phyloP scores from a whole-genome alignment of 2,113 vertebrate genomes.

The Rhea pennata region DNA sequence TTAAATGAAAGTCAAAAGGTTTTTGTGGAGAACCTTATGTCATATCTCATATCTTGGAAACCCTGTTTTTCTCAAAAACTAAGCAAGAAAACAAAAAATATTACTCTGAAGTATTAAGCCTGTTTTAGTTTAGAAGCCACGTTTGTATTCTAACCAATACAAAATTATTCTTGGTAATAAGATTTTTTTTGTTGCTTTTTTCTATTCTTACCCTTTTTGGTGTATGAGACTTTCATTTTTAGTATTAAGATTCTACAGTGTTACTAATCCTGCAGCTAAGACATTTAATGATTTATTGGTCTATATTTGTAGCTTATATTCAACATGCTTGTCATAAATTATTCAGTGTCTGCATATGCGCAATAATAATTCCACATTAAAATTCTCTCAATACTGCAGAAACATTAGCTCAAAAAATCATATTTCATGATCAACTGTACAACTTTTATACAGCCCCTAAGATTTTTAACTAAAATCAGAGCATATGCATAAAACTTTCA shows the following conservation, averaged over 20 bases:
- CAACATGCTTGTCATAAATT: not conserved
- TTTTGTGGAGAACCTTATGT: not conserved
- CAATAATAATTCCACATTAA: not conserved
- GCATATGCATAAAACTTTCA: not conserved
- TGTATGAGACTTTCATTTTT: not conserved
- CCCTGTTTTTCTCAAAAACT: not conserved
- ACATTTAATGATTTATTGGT: not conserved
- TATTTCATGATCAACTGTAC: not conserved
- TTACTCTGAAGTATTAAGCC: not conserved
- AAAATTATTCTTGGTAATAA: not conserved
- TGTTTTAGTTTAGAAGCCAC: not conserved
- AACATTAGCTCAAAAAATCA: not conserved
- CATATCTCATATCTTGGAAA: not conserved
- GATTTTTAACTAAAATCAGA: not conserved
- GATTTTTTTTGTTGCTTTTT: not conserved
- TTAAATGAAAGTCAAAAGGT: not conserved
- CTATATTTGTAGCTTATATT: not conserved
- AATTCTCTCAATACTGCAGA: not conserved
- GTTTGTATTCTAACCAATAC: not conserved
- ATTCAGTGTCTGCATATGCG: not conserved
- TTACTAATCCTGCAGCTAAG: not conserved
- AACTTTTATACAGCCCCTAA: not conserved
- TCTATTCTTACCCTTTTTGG: not conserved
- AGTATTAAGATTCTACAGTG: not conserved
- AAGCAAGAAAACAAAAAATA: not conserved